These are phyloP conservation scores for Malurus leucopterus DNA, from an alignment of 2,797 vertebrate genomes.

Conservation along the genomic window DNA sequence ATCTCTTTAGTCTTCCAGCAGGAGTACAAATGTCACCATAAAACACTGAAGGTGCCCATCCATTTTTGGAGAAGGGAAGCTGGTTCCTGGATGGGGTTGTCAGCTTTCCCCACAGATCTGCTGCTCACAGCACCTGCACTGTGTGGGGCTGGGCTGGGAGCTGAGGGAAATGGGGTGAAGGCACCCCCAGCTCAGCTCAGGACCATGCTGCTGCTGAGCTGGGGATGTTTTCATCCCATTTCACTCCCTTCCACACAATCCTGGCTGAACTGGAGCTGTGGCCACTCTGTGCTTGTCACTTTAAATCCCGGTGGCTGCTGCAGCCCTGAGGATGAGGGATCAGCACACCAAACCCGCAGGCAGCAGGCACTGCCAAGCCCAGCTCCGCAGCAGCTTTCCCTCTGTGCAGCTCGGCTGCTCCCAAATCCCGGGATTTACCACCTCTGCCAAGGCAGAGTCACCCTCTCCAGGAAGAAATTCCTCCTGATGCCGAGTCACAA, in stretches of 20 bases:
- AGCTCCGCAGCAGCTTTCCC: not conserved
- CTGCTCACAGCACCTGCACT: accelerated
- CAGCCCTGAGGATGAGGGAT: not conserved
- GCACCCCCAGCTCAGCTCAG: not conserved
- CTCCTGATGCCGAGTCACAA: not conserved
- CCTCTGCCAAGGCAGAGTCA: not conserved
- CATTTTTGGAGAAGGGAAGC: not conserved
- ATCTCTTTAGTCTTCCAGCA: not conserved
- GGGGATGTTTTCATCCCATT: not conserved
- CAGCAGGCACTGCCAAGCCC: not conserved
- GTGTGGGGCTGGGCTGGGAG: accelerated
- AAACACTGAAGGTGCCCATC: accelerated
- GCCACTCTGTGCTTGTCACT: accelerated
- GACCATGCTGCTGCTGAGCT: not conserved
- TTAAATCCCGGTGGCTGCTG: accelerated
- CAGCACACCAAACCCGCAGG: not conserved
- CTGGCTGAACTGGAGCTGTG: not conserved
- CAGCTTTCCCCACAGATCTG: accelerated
- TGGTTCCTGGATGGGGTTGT: not conserved
- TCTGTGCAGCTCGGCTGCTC: not conserved
- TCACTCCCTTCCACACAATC: accelerated
- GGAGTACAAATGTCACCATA: not conserved
- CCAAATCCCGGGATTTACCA: not conserved
- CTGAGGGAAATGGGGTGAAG: accelerated
- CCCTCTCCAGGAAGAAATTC: not conserved